Conservation (phyloP, 2,797 vertebrate genomes). For the Chrosomus eos region DNA sequence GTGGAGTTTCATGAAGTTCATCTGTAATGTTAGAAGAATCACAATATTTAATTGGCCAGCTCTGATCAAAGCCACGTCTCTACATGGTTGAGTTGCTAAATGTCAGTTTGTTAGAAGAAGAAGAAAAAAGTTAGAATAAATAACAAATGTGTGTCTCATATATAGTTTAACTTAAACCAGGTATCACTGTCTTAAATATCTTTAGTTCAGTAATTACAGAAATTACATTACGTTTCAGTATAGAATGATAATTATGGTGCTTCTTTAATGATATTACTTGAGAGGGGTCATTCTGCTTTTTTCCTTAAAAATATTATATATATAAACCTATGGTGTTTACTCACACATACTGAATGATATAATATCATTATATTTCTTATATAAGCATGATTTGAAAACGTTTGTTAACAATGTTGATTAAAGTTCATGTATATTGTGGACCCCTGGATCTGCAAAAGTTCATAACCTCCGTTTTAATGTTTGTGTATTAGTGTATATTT, state of each 20-base stretch:
- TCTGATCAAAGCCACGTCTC: background rate
- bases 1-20: background rate
- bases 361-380: too few relatives aligned
- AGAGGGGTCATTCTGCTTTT: background rate
- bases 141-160: background rate
- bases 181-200: background rate
- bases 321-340: background rate
- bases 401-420: too few relatives aligned
- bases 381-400: too few relatives aligned
- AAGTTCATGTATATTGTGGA: too few relatives aligned
- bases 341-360: too few relatives aligned
- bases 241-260: background rate
- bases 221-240: background rate
- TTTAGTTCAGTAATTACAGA: background rate
- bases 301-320: too few relatives aligned
- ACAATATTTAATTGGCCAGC: background rate
- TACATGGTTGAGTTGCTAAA: constrained; percentile 17
- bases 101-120: background rate
- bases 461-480: too few relatives aligned
- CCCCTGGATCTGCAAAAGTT: too few relatives aligned
- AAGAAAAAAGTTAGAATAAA: too few relatives aligned
- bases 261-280: background rate
- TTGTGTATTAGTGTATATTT: too few relatives aligned
- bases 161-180: background rate
- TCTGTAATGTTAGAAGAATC: constrained; percentile 1